Percentiles rank a stretch among this genome's conserved stretches.
Evolutionary conservation across 2,888 invertebrate genomes (phyloP).

Genomic region (Tupiocoris notatus): DNA sequence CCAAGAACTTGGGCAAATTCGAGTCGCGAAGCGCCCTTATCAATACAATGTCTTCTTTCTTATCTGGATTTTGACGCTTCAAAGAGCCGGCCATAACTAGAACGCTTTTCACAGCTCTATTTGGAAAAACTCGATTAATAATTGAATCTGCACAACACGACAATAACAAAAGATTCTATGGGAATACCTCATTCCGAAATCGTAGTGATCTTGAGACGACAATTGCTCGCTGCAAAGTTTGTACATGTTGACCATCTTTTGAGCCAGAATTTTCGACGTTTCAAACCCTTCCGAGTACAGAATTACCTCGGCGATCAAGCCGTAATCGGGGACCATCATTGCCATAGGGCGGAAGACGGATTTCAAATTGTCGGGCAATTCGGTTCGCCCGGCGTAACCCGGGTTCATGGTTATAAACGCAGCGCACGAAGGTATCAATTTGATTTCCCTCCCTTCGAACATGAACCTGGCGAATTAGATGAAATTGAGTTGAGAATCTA

Average conservation of each 20-base stretch:
- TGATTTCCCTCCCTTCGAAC: constrained; percentile 77
- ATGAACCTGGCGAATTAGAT: constrained; percentile 59
- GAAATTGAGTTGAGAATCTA: not conserved
- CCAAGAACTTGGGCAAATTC: constrained; percentile 85
- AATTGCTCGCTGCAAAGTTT: constrained; percentile 87
- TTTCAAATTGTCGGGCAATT: constrained; percentile 85
- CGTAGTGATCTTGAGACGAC: constrained; percentile 89
- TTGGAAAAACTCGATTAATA: too few relatives aligned
- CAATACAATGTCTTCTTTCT: constrained; percentile 77
- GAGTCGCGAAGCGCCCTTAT: constrained; percentile 84
- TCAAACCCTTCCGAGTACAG: constrained; percentile 92
- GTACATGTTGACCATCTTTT: constrained; percentile 92
- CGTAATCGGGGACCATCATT: constrained; percentile 87
- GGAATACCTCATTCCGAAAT: constrained; percentile 82
- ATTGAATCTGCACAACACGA: too few relatives aligned
- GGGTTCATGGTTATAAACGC: constrained; percentile 93
- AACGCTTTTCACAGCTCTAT: constrained; percentile 85
- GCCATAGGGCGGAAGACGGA: constrained; percentile 91
- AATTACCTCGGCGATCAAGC: constrained; percentile 88
- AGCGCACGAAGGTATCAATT: constrained; percentile 72
- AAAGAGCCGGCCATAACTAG: constrained; percentile 88
- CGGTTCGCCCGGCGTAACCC: constrained; percentile 77
- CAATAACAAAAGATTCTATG: not conserved
- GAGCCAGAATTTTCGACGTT: constrained; percentile 79
- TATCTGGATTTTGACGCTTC: constrained; percentile 80